A percentile compares a stretch with the other conserved stretches of the same genome.
phyloP scores from a whole-genome alignment of 2,113 vertebrate species.

The Otolemur garnettii region DNA sequence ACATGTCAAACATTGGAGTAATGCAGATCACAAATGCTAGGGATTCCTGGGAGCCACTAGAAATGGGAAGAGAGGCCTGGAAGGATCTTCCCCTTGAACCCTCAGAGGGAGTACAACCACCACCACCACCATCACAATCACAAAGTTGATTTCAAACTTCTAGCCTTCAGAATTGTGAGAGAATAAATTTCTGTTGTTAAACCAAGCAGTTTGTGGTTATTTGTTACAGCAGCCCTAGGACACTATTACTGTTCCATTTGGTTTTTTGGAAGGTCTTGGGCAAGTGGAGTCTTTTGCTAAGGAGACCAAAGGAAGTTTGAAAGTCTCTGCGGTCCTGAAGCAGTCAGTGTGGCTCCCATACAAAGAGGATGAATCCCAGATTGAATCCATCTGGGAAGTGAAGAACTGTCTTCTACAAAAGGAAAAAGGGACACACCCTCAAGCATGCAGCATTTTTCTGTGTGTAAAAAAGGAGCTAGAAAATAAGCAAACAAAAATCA shows the following conservation, averaged over 20 bases:
- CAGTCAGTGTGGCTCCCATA: background rate
- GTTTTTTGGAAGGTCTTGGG: background rate
- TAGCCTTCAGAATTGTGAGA: background rate
- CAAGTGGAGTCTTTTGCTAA: background rate
- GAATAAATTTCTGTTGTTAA: background rate
- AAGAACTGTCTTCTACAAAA: conserved; percentile 6
- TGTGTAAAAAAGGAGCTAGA: background rate
- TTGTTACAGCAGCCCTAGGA: background rate
- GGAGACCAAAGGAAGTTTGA: background rate
- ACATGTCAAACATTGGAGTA: background rate
- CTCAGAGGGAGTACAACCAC: fast-evolving
- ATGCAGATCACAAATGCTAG: background rate
- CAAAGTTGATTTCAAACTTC: background rate
- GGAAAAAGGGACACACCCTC: conserved; percentile 4
- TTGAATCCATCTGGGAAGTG: background rate
- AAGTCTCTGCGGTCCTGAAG: background rate
- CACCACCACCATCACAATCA: no score
- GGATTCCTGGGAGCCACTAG: background rate
- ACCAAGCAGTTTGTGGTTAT: no score
- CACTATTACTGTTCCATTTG: background rate
- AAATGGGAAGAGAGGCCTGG: background rate
- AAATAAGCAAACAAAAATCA: background rate
- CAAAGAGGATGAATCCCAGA: conserved; percentile 16
- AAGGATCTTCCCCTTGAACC: background rate
- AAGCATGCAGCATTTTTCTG: background rate